Evolutionary conservation across 1,140 invertebrate genomes (phyloP).

Genomic region (Drosophila nigrodunni): DNA sequence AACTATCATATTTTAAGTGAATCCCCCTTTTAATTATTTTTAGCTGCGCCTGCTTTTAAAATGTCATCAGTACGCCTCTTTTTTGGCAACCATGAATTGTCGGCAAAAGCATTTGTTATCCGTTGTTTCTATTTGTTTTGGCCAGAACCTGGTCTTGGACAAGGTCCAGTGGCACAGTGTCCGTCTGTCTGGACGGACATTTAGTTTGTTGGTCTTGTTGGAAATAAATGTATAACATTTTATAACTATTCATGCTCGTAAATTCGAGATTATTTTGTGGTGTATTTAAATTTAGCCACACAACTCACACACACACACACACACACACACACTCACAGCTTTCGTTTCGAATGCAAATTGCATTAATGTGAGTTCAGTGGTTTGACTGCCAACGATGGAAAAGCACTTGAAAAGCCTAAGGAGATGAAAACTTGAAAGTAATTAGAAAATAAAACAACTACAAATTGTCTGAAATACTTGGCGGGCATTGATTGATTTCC

Average conservation of each 20-base stretch:
- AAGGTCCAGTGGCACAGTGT: not conserved
- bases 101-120: slow-evolving; percentile 49
- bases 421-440: slow-evolving; percentile 66
- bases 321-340: slow-evolving; percentile 18
- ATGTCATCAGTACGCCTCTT: slow-evolving; percentile 30
- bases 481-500: slow-evolving; percentile 78
- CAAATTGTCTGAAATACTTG: slow-evolving; percentile 66
- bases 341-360: slow-evolving; percentile 40
- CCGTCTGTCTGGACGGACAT: slow-evolving; percentile 24
- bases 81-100: slow-evolving; percentile 49
- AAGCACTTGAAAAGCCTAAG: slow-evolving; percentile 56
- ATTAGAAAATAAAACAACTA: slow-evolving; percentile 77
- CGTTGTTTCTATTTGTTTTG: slow-evolving; percentile 20
- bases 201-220: slow-evolving; percentile 58
- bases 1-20: not conserved
- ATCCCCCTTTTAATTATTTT: not conserved
- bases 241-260: slow-evolving; percentile 76
- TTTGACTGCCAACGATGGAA: slow-evolving; percentile 56
- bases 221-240: slow-evolving; percentile 76
- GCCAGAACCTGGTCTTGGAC: slow-evolving; percentile 6
- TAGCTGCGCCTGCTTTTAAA: slow-evolving; percentile 40
- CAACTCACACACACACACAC: slow-evolving; percentile 17
- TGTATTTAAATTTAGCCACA: slow-evolving; percentile 69
- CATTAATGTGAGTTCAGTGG: slow-evolving; percentile 65
- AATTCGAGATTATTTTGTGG: slow-evolving; percentile 77